Percentiles rank a stretch among this genome's conserved stretches.
phyloP scores from a whole-genome alignment of 2,888 invertebrate genomes.

The Syrista parreyssii region DNA sequence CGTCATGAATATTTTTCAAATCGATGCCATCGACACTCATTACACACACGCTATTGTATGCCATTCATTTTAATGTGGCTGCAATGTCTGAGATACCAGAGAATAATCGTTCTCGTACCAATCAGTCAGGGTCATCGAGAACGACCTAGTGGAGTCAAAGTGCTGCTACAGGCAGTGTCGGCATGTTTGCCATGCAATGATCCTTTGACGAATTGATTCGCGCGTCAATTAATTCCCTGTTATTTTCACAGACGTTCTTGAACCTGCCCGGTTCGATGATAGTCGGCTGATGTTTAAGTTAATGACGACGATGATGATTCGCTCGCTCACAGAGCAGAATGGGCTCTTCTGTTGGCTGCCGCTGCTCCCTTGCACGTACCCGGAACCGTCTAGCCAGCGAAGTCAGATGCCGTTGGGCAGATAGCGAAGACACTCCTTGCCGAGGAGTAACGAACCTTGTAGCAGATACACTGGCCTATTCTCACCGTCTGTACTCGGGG shows the following conservation, averaged over 20 bases:
- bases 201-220: background rate
- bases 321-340: too few relatives aligned
- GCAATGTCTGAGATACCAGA: background rate
- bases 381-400: background rate
- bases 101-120: background rate
- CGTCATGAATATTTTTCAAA: background rate
- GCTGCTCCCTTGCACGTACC: background rate
- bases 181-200: background rate
- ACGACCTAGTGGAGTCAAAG: background rate
- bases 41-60: background rate
- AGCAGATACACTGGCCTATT: background rate
- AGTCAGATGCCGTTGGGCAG: background rate
- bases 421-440: background rate
- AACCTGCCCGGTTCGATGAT: background rate
- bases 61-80: background rate
- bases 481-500: background rate
- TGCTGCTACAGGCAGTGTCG: background rate
- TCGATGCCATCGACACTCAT: background rate
- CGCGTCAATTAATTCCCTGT: too few relatives aligned
- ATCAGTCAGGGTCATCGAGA: background rate
- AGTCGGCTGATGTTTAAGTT: background rate
- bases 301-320: background rate
- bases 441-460: background rate
- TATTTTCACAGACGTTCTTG: background rate
- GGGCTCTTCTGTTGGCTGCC: too few relatives aligned